phyloP scores from a whole-genome alignment of 2,113 vertebrate genomes.

The Actenoides lindsayi region DNA sequence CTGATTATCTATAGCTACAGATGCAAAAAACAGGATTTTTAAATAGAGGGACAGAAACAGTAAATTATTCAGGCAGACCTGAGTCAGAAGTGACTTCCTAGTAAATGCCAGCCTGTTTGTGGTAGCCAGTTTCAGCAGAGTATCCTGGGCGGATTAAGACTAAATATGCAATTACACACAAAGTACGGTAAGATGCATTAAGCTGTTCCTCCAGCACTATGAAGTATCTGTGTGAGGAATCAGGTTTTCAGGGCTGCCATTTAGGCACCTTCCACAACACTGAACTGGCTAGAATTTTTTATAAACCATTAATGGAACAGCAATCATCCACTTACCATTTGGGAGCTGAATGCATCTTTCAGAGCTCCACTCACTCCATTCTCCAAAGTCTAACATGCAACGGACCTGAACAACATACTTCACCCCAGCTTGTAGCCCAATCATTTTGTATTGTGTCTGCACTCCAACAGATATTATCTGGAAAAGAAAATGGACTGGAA shows the following conservation, averaged over 20 bases:
- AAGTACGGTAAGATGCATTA: neutral
- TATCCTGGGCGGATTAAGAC: neutral
- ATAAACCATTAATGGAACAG: neutral
- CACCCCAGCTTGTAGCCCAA: neutral
- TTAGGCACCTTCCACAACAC: neutral
- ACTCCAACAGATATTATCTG: slow-evolving; percentile 39
- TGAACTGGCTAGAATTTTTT: neutral
- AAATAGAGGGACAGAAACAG: neutral
- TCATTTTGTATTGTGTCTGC: neutral
- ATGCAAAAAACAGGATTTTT: neutral
- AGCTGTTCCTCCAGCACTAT: neutral
- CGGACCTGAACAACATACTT: slow-evolving; percentile 38
- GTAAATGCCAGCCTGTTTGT: neutral
- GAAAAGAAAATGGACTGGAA: slow-evolving; percentile 19
- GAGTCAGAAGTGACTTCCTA: neutral
- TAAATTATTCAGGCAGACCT: neutral
- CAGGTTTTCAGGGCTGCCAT: neutral
- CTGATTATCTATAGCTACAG: neutral
- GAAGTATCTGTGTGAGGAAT: neutral
- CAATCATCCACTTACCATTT: neutral
- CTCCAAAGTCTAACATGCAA: slow-evolving; percentile 26
- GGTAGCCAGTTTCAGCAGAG: neutral
- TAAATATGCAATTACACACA: neutral
- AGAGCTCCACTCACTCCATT: slow-evolving; percentile 57
- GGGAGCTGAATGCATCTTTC: neutral